Conservation (phyloP, 2,888 invertebrate genomes). For the Lordiphosa fenestrarum region DNA sequence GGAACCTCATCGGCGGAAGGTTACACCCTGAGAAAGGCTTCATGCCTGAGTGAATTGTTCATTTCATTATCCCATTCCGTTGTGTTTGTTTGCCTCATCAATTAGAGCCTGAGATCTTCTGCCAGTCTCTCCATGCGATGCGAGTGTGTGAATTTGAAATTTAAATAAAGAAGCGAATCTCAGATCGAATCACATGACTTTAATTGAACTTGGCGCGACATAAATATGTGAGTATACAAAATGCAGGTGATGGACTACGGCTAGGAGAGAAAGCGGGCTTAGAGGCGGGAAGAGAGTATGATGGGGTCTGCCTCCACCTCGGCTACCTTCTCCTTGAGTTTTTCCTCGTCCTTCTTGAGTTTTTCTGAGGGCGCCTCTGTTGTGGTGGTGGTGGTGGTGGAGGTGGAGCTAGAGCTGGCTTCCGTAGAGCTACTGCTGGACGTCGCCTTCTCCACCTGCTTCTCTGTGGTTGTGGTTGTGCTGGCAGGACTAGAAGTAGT, state of each 20-base stretch:
- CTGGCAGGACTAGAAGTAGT: conserved; percentile 14
- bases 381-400: conserved; percentile 42
- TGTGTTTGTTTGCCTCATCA: conserved; percentile 39
- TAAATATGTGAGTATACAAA: conserved; percentile 49
- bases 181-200: conserved; percentile 64
- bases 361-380: conserved; percentile 60
- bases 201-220: conserved; percentile 62
- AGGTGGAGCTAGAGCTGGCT: conserved; percentile 27
- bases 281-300: conserved; percentile 78
- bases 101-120: conserved; percentile 51
- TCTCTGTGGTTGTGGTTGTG: conserved; percentile 20
- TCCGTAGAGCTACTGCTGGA: conserved; percentile 22
- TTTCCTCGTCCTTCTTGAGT: conserved; percentile 71
- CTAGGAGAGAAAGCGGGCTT: conserved; percentile 37
- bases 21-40: conserved; percentile 26
- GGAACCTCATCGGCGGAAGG: conserved; percentile 19
- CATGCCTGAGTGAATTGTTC: conserved; percentile 38
- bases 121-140: background rate
- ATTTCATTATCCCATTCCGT: conserved; percentile 13
- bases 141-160: conserved; percentile 60
- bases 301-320: conserved; percentile 80
- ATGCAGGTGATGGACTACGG: conserved; percentile 30
- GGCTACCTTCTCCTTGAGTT: conserved; percentile 78
- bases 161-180: conserved; percentile 49
- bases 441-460: conserved; percentile 14